Conservation (phyloP, 2,888 invertebrate genomes). For the Eretmocerus hayati region DNA sequence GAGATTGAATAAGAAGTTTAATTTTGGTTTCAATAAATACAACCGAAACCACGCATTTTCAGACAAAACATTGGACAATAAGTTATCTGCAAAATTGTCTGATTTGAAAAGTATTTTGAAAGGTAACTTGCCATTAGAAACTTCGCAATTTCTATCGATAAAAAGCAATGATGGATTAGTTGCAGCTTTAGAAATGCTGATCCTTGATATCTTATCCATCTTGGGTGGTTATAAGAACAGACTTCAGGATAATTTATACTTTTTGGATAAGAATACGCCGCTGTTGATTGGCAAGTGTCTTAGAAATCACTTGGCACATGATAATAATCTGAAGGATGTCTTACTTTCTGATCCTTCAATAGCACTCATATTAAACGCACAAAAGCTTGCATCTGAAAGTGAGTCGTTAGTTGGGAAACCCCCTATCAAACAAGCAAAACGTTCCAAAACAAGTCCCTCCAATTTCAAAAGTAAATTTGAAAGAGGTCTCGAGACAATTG, state of each 20-base stretch:
- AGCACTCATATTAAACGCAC: conserved; percentile 21
- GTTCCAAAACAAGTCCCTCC: neutral
- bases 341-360: conserved; percentile 19
- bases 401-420: neutral
- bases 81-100: neutral
- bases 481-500: conserved; percentile 7
- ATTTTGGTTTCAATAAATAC: conserved; percentile 4
- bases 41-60: neutral
- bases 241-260: conserved; percentile 16
- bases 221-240: conserved; percentile 1
- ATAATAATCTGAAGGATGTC: conserved; percentile 18
- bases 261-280: conserved; percentile 23
- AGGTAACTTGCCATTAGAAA: neutral
- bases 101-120: conserved; percentile 1
- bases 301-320: conserved; percentile 27
- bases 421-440: neutral
- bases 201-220: conserved; percentile 27
- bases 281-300: conserved; percentile 26
- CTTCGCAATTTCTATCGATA: neutral
- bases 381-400: conserved; percentile 11
- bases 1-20: neutral
- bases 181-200: conserved; percentile 24
- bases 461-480: conserved; percentile 14
- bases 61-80: neutral
- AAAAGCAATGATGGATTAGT: conserved; percentile 15